These are phyloP conservation scores for Podarcis raffonei DNA, from an alignment of 2,113 vertebrate genomes.

Conservation along the genomic window DNA sequence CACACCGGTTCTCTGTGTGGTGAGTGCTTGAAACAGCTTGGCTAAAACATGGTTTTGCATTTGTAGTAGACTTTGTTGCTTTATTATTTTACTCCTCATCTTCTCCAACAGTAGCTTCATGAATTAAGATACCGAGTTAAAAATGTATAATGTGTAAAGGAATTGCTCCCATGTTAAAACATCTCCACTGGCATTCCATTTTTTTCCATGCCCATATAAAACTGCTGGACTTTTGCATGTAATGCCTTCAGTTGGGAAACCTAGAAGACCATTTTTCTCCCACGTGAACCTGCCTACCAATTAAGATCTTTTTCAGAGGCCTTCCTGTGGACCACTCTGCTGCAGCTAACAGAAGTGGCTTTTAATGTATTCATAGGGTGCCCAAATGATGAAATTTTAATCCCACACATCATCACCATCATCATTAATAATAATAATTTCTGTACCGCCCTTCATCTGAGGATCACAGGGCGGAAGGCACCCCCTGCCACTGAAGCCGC, in stretches of 20 bases:
- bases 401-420: not conserved
- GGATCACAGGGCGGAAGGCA: no score
- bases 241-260: not conserved
- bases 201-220: not conserved
- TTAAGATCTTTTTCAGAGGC: not conserved
- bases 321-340: not conserved
- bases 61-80: not conserved
- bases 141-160: not conserved
- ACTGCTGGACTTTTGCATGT: no score
- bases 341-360: no score
- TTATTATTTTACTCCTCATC: not conserved
- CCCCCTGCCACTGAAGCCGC: no score
- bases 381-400: no score
- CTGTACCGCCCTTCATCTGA: no score
- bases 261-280: not conserved
- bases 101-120: not conserved
- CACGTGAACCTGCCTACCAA: not conserved
- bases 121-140: not conserved
- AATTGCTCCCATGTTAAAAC: not conserved
- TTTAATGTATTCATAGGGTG: no score
- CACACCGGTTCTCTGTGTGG: slow-evolving; percentile 94
- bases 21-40: slow-evolving; percentile 69
- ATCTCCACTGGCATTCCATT: not conserved
- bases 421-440: no score
- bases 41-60: not conserved